phyloP scores from a whole-genome alignment of 2,797 vertebrate genomes.

The Dicrostonyx torquatus region DNA sequence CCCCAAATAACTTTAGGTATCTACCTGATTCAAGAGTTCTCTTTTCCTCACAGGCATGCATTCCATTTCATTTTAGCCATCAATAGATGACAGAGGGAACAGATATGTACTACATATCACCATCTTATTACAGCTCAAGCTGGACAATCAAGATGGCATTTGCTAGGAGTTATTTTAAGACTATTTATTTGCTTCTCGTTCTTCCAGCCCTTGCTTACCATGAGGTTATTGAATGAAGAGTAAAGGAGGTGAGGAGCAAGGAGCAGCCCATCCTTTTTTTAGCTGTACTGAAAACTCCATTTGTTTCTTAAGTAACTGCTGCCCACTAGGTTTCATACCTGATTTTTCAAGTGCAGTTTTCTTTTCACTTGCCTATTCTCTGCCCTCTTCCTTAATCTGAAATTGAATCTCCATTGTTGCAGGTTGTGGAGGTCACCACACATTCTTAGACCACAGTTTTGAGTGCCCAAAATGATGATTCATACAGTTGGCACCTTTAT shows the following conservation, averaged over 20 bases:
- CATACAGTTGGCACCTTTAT: background rate
- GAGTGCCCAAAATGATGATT: background rate
- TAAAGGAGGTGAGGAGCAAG: background rate
- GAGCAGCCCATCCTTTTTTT: background rate
- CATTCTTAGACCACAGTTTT: background rate
- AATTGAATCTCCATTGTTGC: background rate
- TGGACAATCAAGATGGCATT: background rate
- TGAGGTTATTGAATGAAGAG: background rate
- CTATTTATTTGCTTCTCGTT: background rate
- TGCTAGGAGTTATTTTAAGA: background rate
- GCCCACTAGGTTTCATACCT: background rate
- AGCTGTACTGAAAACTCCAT: background rate
- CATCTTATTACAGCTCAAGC: background rate
- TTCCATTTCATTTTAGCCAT: constrained; percentile 22
- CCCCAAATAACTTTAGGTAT: background rate
- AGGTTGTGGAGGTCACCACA: background rate
- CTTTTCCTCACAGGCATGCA: background rate
- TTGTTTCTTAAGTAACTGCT: background rate
- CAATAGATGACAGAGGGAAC: background rate
- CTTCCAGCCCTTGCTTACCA: background rate
- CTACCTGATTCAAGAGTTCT: background rate
- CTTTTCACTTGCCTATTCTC: background rate
- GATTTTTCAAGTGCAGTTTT: background rate
- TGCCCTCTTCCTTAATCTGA: background rate
- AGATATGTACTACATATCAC: background rate